Base-by-base conservation (phyloP, 2,113 vertebrate genomes). In the Dipodomys merriami region DNA sequence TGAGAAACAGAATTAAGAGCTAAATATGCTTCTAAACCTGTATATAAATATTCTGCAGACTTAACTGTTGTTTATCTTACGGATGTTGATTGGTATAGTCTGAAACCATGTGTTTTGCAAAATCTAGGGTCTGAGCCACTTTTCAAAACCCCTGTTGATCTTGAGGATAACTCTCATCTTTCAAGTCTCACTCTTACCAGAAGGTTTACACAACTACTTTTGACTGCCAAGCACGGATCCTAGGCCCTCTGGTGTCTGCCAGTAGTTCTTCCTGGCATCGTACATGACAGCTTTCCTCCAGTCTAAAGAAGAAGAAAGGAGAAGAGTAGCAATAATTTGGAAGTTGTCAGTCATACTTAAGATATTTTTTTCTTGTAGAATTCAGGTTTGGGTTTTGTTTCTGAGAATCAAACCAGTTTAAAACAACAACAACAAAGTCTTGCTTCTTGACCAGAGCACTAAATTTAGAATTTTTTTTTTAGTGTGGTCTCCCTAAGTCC, bases 321-420 rank as follows among this genome's bases (percentile, higher is more conserved):
- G 30, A 67, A 90, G 25, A 83, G 35, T 92, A 23, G 76, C 67
- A 86, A 27, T 65, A 60, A 90, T 74, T 46, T 87, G n/a, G 69
- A 97, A 93, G 65, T 60, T 90, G 74, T 62, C 29, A 33, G 30
- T 87, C 68, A 89, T 33, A 20, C 65, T 88, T 73, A 79, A 86
- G 27, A n/a, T 15, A 13, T 83, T n/a, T 83, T 85, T 83, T 44
- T 12, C 68, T 87, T 74, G 16, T 85, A 91, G 49, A 94, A 79
- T 49, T 93, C 49, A 79, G 7, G 12, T 92, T 94, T 91, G 68
- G 82, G 11, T 81, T 95, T 96, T 91, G 39, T 92, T 94, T 96
- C 88, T 44, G 29, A 94, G 67, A 84, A 95, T 83, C 2, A 92
- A 81, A 44, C 23, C 0, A 62, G 57, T 79, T 57, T 57, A 57